A percentile compares a stretch with the other conserved stretches of the same genome.
Conservation (phyloP, 2,888 invertebrate genomes). For the Orthonychiurus folsomi region DNA sequence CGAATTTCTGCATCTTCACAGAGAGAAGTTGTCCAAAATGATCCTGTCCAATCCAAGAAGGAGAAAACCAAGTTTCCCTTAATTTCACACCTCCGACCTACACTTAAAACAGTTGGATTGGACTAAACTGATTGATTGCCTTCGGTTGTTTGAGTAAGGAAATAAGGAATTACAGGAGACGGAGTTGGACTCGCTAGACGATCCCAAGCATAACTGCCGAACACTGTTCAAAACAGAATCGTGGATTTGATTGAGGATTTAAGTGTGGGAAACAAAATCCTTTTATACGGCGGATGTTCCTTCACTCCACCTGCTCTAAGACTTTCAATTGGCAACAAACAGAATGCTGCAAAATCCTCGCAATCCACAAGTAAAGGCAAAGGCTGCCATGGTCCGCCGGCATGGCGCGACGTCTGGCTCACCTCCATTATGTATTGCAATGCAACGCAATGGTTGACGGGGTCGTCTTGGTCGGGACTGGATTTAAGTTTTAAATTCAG, state of each 20-base stretch:
- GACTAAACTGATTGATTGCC: too few relatives aligned
- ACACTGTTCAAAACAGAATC: too few relatives aligned
- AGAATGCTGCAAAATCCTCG: background rate
- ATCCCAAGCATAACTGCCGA: too few relatives aligned
- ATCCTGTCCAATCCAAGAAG: background rate
- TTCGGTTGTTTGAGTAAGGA: too few relatives aligned
- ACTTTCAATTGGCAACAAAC: background rate
- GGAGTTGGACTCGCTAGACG: too few relatives aligned
- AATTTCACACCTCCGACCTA: too few relatives aligned
- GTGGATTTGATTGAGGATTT: constrained; percentile 37
- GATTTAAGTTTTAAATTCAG: too few relatives aligned
- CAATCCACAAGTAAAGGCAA: background rate
- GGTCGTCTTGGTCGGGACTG: background rate
- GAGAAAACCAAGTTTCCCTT: background rate
- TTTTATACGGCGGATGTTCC: constrained; percentile 40
- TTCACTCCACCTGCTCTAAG: constrained; percentile 22
- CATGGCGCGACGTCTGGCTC: background rate
- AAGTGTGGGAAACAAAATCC: constrained; percentile 30
- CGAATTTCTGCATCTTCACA: constrained; percentile 24
- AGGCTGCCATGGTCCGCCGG: background rate
- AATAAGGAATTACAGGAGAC: too few relatives aligned
- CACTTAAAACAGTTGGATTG: too few relatives aligned
- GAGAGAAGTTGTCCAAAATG: background rate
- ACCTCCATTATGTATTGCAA: background rate
- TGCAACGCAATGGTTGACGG: background rate